These are phyloP conservation scores for Diglossa cyanea DNA, from an alignment of 2,797 vertebrate genomes.

Conservation along the genomic window DNA sequence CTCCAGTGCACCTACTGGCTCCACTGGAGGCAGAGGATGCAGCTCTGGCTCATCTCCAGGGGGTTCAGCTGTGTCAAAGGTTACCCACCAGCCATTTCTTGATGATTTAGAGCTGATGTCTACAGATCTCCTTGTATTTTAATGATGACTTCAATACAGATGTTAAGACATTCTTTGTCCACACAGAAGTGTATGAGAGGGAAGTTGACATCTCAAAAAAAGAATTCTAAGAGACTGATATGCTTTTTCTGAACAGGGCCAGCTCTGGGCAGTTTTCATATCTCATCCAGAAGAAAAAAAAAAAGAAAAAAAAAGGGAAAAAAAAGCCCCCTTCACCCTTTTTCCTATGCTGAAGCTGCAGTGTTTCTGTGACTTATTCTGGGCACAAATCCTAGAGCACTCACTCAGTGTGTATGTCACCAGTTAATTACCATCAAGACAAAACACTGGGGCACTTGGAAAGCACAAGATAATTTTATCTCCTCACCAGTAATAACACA, in stretches of 20 bases:
- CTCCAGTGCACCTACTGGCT: slow-evolving; percentile 55
- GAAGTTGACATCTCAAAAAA: slow-evolving; percentile 37
- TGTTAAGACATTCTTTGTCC: slow-evolving; percentile 60
- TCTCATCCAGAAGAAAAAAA: background rate
- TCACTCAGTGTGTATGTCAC: slow-evolving; percentile 39
- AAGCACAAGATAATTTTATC: slow-evolving; percentile 36
- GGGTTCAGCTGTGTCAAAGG: slow-evolving; percentile 65
- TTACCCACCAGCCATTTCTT: slow-evolving; percentile 69
- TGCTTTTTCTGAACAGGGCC: slow-evolving; percentile 4
- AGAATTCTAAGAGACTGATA: background rate
- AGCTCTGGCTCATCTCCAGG: slow-evolving; percentile 59
- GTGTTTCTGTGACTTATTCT: slow-evolving; percentile 46
- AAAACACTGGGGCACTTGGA: background rate
- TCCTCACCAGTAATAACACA: background rate
- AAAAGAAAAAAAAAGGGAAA: background rate
- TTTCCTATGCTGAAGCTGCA: background rate
- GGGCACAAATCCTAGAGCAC: slow-evolving; percentile 37
- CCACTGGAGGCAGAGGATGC: slow-evolving; percentile 62
- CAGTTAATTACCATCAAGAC: slow-evolving; percentile 50
- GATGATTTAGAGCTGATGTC: slow-evolving; percentile 68
- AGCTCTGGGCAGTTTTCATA: slow-evolving; percentile 51
- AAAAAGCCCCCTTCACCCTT: background rate
- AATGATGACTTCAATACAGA: slow-evolving; percentile 65
- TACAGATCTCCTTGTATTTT: slow-evolving; percentile 68
- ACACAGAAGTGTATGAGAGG: slow-evolving; percentile 4